Conservation (phyloP, 2,888 invertebrate genomes). For the Drosophila fulvimacula region DNA sequence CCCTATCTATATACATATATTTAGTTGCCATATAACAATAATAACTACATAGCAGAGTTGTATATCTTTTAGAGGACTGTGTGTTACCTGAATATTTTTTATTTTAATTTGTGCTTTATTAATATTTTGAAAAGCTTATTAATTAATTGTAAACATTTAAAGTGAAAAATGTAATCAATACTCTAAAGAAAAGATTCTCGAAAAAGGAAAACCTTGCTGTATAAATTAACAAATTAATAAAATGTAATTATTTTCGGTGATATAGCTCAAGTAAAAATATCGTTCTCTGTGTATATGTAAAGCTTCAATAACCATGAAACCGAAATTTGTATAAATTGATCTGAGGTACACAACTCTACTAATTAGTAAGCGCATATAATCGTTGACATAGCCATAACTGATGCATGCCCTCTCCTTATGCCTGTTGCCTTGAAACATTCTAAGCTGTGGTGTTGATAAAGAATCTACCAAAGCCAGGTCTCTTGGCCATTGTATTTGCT, state of each 20-base stretch:
- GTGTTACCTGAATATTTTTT: neutral
- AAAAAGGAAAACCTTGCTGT: no score
- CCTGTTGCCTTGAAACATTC: constrained; percentile 9
- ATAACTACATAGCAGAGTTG: constrained; percentile 19
- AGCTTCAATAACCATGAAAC: neutral
- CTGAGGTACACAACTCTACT: constrained; percentile 22
- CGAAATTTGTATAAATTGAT: neutral
- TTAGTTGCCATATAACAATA: constrained; percentile 24
- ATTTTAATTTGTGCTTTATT: neutral
- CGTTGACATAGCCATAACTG: neutral
- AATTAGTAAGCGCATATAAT: constrained; percentile 19
- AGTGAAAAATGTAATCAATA: neutral
- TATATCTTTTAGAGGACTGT: neutral
- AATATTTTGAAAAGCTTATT: neutral
- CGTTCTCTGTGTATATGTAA: no score
- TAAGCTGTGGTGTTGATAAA: neutral
- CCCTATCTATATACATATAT: constrained; percentile 6
- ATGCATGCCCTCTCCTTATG: constrained; percentile 33
- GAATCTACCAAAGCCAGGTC: constrained; percentile 6
- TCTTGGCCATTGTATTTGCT: constrained; percentile 37
- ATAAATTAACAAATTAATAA: no score
- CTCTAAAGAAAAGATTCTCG: no score
- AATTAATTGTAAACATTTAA: neutral
- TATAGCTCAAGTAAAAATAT: no score
- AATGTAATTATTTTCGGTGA: no score